Percentiles rank a stretch among this genome's conserved stretches.
These are phyloP conservation scores for Artibeus lituratus DNA, from an alignment of 2,797 vertebrate species.

Conservation along the genomic window DNA sequence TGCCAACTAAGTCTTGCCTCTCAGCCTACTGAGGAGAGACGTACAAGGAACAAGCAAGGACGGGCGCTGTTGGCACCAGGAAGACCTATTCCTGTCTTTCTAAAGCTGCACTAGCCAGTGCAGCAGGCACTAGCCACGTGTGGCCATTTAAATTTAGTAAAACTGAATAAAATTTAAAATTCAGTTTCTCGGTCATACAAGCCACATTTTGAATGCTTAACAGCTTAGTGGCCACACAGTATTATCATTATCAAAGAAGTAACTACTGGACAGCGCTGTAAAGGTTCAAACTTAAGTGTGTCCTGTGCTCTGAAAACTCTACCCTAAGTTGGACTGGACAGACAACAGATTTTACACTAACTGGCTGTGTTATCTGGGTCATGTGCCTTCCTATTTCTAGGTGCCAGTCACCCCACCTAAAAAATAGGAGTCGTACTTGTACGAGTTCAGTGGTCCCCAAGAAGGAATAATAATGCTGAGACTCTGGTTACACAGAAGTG, in stretches of 20 bases:
- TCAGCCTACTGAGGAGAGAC: neutral
- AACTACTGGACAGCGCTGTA: neutral
- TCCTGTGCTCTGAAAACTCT: neutral
- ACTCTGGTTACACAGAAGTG: neutral
- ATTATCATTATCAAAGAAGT: neutral
- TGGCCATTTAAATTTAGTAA: neutral
- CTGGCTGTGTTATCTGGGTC: neutral
- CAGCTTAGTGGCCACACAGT: neutral
- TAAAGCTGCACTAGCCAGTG: neutral
- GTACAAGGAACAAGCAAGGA: neutral
- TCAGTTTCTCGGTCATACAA: neutral
- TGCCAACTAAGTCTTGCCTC: neutral
- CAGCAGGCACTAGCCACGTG: neutral
- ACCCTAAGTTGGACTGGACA: neutral
- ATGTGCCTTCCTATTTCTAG: neutral
- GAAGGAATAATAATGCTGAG: neutral
- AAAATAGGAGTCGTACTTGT: slow-evolving; percentile 13
- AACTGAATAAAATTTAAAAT: slow-evolving; percentile 14
- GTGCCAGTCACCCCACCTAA: neutral
- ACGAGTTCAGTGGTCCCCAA: neutral
- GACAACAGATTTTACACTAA: neutral
- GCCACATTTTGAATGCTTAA: neutral
- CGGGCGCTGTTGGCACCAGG: neutral
- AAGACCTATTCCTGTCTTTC: neutral
- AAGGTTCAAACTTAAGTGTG: neutral